Conservation (phyloP, 1,140 invertebrate species). For the Lordiphosa collinella region DNA sequence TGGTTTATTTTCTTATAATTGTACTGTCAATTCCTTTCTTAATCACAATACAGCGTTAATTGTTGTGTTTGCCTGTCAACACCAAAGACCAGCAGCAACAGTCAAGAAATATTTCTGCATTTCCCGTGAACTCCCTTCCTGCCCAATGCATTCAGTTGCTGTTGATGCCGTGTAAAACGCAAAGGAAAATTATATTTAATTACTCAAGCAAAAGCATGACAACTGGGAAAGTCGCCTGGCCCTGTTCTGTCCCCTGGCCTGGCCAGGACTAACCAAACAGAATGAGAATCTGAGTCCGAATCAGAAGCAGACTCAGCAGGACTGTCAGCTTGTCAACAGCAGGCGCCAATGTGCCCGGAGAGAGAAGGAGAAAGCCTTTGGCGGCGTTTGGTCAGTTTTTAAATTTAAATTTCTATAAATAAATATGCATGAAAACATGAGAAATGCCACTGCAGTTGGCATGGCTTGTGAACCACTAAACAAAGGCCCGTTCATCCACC, state of each 20-base stretch:
- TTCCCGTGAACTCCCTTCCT: conserved; percentile 10
- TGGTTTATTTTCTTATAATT: too few species aligned
- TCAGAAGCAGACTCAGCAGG: conserved; percentile 35
- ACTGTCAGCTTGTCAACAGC: conserved; percentile 69
- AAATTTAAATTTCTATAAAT: conserved; percentile 65
- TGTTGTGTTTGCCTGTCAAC: conserved; percentile 2
- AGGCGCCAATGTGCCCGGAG: conserved; percentile 39
- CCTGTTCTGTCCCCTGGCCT: background rate
- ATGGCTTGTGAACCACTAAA: conserved; percentile 55
- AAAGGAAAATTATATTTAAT: conserved; percentile 73
- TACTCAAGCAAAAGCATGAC: conserved; percentile 73
- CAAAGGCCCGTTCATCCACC: conserved; percentile 29
- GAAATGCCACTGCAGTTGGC: conserved; percentile 47
- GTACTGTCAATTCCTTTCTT: background rate
- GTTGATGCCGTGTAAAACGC: conserved; percentile 49
- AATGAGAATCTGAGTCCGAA: background rate
- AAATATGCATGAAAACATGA: conserved; percentile 38
- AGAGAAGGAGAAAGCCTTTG: conserved; percentile 15
- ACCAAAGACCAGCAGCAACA: conserved; percentile 9
- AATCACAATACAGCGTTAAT: background rate
- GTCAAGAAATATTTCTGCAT: conserved; percentile 12
- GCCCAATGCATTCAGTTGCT: conserved; percentile 20
- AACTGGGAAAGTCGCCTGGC: conserved; percentile 54
- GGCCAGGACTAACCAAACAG: background rate
- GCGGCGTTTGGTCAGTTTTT: conserved; percentile 33